phyloP scores from a whole-genome alignment of 1,140 invertebrate species.

The Pogonomyrmex californicus region DNA sequence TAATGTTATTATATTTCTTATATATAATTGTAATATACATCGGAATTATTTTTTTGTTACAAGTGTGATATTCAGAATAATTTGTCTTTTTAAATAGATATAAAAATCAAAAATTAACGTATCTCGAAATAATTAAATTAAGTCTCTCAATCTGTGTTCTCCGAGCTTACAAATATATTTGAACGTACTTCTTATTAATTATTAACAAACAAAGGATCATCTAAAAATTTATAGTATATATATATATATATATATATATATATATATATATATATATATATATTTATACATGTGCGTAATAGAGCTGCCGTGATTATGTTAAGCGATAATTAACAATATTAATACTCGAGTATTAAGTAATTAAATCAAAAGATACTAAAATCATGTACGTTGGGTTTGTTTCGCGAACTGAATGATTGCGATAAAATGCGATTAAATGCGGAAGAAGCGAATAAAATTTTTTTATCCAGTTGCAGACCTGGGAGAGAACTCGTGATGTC shows the following conservation, averaged over 20 bases:
- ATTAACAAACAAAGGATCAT: background rate
- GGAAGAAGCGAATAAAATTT: background rate
- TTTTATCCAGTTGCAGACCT: background rate
- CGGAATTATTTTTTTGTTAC: background rate
- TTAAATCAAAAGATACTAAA: background rate
- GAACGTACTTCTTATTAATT: background rate
- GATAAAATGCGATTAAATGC: background rate
- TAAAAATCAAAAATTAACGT: background rate
- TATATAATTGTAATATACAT: constrained; percentile 34
- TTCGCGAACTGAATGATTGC: background rate
- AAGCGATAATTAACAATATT: background rate
- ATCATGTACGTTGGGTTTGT: background rate
- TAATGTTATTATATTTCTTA: background rate
- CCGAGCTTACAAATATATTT: background rate
- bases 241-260: background rate
- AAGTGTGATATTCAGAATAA: background rate
- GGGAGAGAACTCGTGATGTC: background rate
- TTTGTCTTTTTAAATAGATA: background rate
- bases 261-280: background rate
- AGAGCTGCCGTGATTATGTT: background rate
- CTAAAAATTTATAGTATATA: background rate
- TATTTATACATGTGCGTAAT: background rate
- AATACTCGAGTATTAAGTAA: background rate
- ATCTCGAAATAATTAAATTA: background rate
- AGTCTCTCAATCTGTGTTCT: background rate